phyloP scores from a whole-genome alignment of 2,888 invertebrate species.

The Leuctra nigra region DNA sequence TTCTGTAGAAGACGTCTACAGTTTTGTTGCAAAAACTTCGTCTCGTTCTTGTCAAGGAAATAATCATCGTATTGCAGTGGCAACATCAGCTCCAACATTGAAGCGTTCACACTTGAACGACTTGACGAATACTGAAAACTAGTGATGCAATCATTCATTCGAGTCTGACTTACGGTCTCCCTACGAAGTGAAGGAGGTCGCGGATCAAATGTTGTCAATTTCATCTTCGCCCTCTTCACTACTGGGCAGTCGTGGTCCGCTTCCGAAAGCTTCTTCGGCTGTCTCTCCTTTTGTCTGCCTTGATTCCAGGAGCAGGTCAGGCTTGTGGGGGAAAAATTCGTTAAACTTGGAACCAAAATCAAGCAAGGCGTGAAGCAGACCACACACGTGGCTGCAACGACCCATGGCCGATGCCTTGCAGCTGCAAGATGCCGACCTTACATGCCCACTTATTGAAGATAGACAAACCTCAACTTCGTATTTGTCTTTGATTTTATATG shows the following conservation, averaged over 20 bases:
- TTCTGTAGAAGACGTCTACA: neutral
- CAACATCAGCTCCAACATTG: neutral
- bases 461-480: neutral
- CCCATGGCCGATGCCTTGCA: neutral
- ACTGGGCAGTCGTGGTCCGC: neutral
- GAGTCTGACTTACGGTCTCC: neutral
- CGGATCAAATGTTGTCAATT: neutral
- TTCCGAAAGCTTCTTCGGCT: neutral
- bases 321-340: neutral
- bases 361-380: neutral
- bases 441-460: neutral
- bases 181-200: neutral
- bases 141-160: neutral
- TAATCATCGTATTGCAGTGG: constrained; percentile 1
- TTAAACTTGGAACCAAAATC: neutral
- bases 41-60: neutral
- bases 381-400: neutral
- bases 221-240: neutral
- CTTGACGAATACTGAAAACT: neutral
- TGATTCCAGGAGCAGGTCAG: neutral
- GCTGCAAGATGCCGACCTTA: neutral
- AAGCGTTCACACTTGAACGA: neutral
- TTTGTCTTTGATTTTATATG: neutral
- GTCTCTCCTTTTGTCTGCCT: neutral
- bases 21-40: neutral